These are phyloP conservation scores for Peromyscus californicus DNA, from an alignment of 2,113 vertebrate genomes.

Conservation along the genomic window DNA sequence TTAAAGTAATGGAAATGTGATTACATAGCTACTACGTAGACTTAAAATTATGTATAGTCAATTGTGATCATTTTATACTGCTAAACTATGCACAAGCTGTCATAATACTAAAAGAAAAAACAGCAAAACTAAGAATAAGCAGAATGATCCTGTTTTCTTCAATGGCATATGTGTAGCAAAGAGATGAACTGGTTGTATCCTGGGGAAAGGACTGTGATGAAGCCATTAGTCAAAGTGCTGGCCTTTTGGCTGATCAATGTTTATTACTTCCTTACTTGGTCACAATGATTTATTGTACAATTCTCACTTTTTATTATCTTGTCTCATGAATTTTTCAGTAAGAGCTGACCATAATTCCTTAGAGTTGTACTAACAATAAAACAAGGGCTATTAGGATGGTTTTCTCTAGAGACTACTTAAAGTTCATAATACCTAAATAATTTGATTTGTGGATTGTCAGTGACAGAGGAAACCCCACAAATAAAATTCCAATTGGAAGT, in stretches of 20 bases:
- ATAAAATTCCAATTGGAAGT: neutral
- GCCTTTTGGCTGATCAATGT: slow-evolving; percentile 76
- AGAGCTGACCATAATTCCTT: slow-evolving; percentile 78
- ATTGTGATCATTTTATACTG: slow-evolving; percentile 14
- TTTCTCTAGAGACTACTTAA: slow-evolving; percentile 82
- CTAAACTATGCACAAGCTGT: neutral
- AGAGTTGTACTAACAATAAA: slow-evolving; percentile 78
- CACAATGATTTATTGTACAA: slow-evolving; percentile 82
- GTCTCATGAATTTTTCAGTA: slow-evolving; percentile 80
- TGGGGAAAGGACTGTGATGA: slow-evolving; percentile 59
- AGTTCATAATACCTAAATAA: slow-evolving; percentile 66
- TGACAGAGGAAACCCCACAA: neutral
- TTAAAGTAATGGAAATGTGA: slow-evolving; percentile 49
- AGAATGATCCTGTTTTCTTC: slow-evolving; percentile 24
- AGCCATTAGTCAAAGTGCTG: slow-evolving; percentile 66
- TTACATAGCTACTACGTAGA: neutral
- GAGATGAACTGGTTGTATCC: slow-evolving; percentile 59
- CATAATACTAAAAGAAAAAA: neutral
- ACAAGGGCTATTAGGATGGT: slow-evolving; percentile 78
- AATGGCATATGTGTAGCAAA: neutral
- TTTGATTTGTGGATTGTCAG: slow-evolving; percentile 50
- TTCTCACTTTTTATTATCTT: slow-evolving; percentile 84
- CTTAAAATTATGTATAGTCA: neutral
- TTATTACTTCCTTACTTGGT: slow-evolving; percentile 83
- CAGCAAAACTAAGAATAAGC: neutral